These are phyloP conservation scores for Cossypha dichroa DNA, from an alignment of 2,797 vertebrate genomes.

Conservation along the genomic window DNA sequence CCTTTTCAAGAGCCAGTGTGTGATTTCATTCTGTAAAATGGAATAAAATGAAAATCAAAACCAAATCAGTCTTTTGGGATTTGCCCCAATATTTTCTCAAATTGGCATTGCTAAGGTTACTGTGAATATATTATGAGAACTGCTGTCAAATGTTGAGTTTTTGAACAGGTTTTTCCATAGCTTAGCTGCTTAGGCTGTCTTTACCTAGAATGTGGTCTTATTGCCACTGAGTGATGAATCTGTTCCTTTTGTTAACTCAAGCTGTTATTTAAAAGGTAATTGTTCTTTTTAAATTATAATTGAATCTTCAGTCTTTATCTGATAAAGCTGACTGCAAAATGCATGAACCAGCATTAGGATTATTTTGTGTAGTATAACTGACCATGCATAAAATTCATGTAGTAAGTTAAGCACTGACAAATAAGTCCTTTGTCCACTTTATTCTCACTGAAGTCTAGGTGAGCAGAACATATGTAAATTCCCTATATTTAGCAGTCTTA, in stretches of 20 bases:
- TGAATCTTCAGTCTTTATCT: background rate
- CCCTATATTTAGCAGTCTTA: background rate
- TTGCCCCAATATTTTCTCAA: background rate
- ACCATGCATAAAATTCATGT: background rate
- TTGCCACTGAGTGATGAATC: background rate
- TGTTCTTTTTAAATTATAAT: slow-evolving; percentile 26
- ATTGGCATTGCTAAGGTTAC: background rate
- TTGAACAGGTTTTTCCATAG: background rate
- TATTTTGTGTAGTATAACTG: slow-evolving; percentile 3
- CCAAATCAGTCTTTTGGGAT: background rate
- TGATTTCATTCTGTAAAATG: background rate
- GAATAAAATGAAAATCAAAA: background rate
- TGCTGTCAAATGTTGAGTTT: background rate
- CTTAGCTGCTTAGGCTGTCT: background rate
- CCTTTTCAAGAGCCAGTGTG: background rate
- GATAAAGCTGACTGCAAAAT: slow-evolving; percentile 11
- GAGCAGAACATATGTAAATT: background rate
- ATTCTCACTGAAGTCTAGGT: background rate
- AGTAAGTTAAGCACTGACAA: background rate
- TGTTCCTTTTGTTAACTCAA: background rate
- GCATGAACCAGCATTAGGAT: background rate
- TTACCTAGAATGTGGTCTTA: background rate
- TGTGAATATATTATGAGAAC: background rate
- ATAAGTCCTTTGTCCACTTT: background rate
- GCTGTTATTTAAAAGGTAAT: background rate